These are phyloP conservation scores for Clarias laeviceps DNA, from an alignment of 2,797 vertebrate genomes.

Conservation along the genomic window DNA sequence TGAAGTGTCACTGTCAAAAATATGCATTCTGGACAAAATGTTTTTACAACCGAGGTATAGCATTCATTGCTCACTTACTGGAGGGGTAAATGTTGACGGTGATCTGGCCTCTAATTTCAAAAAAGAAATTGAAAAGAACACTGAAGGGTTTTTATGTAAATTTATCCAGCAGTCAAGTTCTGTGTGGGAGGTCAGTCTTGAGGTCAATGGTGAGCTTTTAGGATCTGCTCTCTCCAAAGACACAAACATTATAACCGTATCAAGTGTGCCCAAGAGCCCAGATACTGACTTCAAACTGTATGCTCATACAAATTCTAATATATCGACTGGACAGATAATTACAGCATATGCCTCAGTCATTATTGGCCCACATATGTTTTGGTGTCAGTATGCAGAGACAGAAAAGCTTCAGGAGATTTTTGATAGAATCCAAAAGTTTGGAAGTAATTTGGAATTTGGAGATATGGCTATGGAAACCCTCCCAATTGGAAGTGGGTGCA, in stretches of 20 bases:
- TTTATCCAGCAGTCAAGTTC: conserved; percentile 77
- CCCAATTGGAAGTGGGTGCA: conserved; percentile 74
- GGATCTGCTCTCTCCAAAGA: conserved; percentile 60
- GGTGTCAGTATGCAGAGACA: conserved; percentile 79
- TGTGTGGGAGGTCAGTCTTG: conserved; percentile 85
- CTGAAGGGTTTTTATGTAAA: conserved; percentile 74
- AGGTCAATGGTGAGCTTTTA: conserved; percentile 70
- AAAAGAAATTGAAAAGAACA: conserved; percentile 67
- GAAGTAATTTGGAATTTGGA: conserved; percentile 49
- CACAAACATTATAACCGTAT: conserved; percentile 39
- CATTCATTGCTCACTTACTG: conserved; percentile 78
- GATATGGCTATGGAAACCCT: conserved; percentile 55
- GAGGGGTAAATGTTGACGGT: conserved; percentile 51
- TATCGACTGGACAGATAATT: conserved; percentile 70
- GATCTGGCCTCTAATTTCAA: conserved; percentile 72
- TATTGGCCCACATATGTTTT: conserved; percentile 81
- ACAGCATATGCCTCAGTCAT: conserved; percentile 74
- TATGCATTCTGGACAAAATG: conserved; percentile 68
- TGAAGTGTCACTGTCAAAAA: conserved; percentile 68
- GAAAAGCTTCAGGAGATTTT: conserved; percentile 75
- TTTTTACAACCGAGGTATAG: conserved; percentile 74
- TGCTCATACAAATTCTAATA: conserved; percentile 52
- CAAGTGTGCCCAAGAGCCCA: conserved; percentile 37
- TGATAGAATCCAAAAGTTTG: conserved; percentile 68
- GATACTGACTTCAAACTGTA: background rate